Evolutionary conservation across 2,888 invertebrate species (phyloP).

Genomic region (Taphrorychus bicolor): DNA sequence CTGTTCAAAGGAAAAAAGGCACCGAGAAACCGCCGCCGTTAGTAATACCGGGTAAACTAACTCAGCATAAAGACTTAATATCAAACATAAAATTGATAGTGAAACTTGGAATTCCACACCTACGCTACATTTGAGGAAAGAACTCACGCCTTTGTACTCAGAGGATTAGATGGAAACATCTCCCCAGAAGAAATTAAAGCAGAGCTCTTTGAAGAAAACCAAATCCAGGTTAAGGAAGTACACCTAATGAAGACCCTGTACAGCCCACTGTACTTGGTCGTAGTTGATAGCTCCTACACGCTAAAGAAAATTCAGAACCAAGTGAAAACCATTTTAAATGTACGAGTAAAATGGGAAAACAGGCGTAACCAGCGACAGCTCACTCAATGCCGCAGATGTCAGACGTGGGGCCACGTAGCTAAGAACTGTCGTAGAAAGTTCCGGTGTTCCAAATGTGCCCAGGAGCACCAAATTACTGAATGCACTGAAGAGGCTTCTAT

Average conservation of each 20-base stretch:
- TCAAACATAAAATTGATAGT: too few species aligned
- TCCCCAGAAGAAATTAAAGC: not conserved
- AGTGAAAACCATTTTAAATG: not conserved
- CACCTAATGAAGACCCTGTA: not conserved
- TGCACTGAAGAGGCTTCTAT: slow-evolving; percentile 39
- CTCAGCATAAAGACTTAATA: too few species aligned
- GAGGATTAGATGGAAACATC: slow-evolving; percentile 7
- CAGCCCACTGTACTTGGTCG: not conserved
- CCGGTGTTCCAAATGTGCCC: slow-evolving; percentile 6
- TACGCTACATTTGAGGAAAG: too few species aligned
- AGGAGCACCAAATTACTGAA: slow-evolving; percentile 45
- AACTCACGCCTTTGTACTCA: too few species aligned
- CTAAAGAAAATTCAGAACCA: not conserved
- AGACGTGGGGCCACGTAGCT: slow-evolving; percentile 49
- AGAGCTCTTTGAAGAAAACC: not conserved
- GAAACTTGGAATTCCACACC: too few species aligned
- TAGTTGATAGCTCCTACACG: not conserved
- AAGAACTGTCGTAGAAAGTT: slow-evolving; percentile 2
- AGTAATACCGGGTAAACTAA: too few species aligned
- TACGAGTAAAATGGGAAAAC: slow-evolving; percentile 12
- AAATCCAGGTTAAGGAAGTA: not conserved
- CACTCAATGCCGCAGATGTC: slow-evolving; percentile 49
- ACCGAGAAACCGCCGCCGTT: too few species aligned
- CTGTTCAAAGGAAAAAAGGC: too few species aligned
- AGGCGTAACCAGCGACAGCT: slow-evolving; percentile 29